phyloP scores from a whole-genome alignment of 2,888 invertebrate genomes.

The Timema cristinae region DNA sequence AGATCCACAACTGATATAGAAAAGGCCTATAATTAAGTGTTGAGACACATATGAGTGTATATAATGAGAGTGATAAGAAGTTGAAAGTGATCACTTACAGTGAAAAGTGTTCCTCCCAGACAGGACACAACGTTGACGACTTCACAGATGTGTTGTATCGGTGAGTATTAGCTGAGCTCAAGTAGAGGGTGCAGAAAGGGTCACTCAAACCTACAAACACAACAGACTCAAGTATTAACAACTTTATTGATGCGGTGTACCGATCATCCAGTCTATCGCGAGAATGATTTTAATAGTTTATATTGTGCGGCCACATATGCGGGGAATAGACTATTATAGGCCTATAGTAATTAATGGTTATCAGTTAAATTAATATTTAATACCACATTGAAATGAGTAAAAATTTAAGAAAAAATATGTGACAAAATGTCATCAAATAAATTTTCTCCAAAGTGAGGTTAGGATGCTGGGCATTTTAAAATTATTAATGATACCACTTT shows the following conservation, averaged over 20 bases:
- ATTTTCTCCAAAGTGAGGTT: no score
- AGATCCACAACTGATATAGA: not conserved
- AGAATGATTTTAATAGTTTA: no score
- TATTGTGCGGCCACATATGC: no score
- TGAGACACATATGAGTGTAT: not conserved
- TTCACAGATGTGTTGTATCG: conserved; percentile 91
- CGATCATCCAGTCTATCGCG: no score
- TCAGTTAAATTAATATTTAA: no score
- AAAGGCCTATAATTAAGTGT: not conserved
- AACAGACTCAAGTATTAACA: not conserved
- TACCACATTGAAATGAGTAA: no score
- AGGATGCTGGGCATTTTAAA: no score
- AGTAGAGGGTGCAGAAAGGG: conserved; percentile 91
- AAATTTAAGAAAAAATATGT: no score
- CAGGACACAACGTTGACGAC: conserved; percentile 80
- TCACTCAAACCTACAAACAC: conserved; percentile 73
- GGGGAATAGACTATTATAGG: no score
- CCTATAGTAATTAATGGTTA: no score
- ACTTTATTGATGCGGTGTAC: not conserved
- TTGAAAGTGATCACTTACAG: conserved; percentile 61
- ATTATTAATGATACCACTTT: no score
- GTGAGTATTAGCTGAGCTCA: conserved; percentile 71
- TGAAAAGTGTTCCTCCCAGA: conserved; percentile 97
- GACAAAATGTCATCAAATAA: no score
- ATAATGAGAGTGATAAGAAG: not conserved